phyloP scores from a whole-genome alignment of 2,888 invertebrate genomes.

The Leptinotarsa juncta region DNA sequence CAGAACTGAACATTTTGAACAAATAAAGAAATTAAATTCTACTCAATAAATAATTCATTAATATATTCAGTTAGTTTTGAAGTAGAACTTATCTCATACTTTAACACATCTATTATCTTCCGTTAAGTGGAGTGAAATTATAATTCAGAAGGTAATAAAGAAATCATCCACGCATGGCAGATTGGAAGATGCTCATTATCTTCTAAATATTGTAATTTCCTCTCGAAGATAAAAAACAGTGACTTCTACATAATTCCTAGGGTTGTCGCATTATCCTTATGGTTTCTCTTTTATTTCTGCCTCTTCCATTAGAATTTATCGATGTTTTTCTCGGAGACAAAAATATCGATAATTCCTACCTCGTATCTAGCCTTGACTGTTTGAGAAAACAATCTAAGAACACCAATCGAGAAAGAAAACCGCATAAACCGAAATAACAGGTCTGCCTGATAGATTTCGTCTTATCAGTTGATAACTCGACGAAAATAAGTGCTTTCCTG shows the following conservation, averaged over 20 bases:
- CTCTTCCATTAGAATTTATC: neutral
- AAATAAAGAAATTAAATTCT: neutral
- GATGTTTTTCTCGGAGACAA: neutral
- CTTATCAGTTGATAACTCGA: conserved; percentile 10
- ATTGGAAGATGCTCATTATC: neutral
- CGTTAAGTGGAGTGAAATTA: neutral
- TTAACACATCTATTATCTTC: conserved; percentile 1
- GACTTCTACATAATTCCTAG: no score
- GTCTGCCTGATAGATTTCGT: conserved; percentile 1
- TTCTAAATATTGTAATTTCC: neutral
- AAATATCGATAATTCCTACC: neutral
- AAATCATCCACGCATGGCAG: conserved; percentile 1
- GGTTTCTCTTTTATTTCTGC: no score
- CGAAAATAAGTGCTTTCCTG: conserved; percentile 15
- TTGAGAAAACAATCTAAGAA: conserved; percentile 1
- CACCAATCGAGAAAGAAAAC: conserved; percentile 6
- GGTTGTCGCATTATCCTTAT: no score
- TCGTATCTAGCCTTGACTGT: neutral
- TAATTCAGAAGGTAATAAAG: conserved; percentile 1
- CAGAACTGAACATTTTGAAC: neutral
- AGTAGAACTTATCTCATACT: neutral
- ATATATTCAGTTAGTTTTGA: conserved; percentile 2
- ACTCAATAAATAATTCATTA: neutral
- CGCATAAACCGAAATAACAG: conserved; percentile 9
- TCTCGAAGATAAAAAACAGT: no score